Evolutionary conservation across 2,888 invertebrate species (phyloP), one percentile per base, ranked within the genome.

Genomic region (Chrysina gloriosa): DNA sequence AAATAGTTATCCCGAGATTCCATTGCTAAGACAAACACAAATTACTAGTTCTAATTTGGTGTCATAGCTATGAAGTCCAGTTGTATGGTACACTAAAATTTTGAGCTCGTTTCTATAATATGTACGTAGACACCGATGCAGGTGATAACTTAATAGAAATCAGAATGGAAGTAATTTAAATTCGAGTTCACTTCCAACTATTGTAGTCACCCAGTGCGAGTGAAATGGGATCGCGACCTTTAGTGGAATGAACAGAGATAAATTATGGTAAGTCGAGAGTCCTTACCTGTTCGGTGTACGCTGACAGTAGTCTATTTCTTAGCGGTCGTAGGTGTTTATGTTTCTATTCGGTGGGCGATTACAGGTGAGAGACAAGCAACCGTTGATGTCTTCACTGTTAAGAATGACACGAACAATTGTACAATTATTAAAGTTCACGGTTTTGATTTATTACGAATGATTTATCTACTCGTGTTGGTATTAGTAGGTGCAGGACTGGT

Each of bases 261-360:
- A 45, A 61, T 61, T 61, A 61, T 61, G 27, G 42, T 7, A 27
- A 45, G 27, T 16, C 29, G 29, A 39, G 27, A 27, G 36, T 42
- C 42, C 42, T 61, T 61, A 61, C 58, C 58, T 61, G 58, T 61
- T 42, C 14, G 42, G 58, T 70, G 69, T 68, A 65, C 63, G 68
- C 71, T 72, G 74, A 71, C 74, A 73, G 74, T 76, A 76, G 75
- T 73, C 75, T 72, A 74, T 73, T 75, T 76, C 58, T 73, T 72
- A 72, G 73, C 72, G 71, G 73, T 77, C 72, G 75, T 76, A 74
- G 76, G 77, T 75, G 75, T 77, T 77, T 76, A 76, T 75, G 75
- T 74, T 72, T 76, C 73, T 76, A 75, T 76, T 73, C 71, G 70
- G 76, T 74, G 72, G 75, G 74, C 74, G 74, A 71, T 47, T 69